Conservation (phyloP, 35 echinoderm and acorn worm species). For the Stichopus chloronotus region DNA sequence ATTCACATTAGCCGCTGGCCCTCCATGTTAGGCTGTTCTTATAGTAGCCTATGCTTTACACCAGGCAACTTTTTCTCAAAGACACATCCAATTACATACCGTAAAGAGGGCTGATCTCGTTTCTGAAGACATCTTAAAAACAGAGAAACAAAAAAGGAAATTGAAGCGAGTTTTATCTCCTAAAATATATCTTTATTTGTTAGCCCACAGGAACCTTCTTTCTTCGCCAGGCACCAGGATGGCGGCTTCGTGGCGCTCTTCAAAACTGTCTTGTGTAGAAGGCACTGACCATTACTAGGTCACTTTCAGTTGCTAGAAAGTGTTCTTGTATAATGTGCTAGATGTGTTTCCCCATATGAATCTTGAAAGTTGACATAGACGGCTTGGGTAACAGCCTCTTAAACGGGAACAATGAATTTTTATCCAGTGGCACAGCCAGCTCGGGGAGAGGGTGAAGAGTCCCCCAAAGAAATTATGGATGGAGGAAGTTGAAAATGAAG, state of each 20-base stretch:
- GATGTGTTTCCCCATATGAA: too few relatives aligned
- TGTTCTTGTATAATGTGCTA: too few relatives aligned
- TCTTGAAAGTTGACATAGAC: too few relatives aligned
- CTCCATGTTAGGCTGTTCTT: not conserved
- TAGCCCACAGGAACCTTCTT: not conserved
- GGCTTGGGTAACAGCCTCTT: too few relatives aligned
- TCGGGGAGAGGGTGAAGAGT: too few relatives aligned
- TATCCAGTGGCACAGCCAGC: too few relatives aligned
- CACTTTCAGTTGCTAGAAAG: too few relatives aligned
- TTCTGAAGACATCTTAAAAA: slow-evolving; percentile 43
- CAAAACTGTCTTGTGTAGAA: not conserved
- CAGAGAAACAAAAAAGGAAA: slow-evolving; percentile 38
- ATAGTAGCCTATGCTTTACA: not conserved
- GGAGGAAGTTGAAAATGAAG: too few relatives aligned
- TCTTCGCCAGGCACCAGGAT: not conserved
- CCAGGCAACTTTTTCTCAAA: not conserved
- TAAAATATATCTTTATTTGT: not conserved
- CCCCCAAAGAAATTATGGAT: too few relatives aligned
- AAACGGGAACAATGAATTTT: too few relatives aligned
- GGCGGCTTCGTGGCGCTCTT: not conserved
- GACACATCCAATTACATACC: slow-evolving; percentile 46
- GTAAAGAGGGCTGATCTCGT: slow-evolving; percentile 52
- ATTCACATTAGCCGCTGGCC: not conserved
- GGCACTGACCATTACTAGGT: not conserved
- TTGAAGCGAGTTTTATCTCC: slow-evolving; percentile 22